Conservation (phyloP, 1,140 invertebrate genomes). For the Harpegnathos saltator region DNA sequence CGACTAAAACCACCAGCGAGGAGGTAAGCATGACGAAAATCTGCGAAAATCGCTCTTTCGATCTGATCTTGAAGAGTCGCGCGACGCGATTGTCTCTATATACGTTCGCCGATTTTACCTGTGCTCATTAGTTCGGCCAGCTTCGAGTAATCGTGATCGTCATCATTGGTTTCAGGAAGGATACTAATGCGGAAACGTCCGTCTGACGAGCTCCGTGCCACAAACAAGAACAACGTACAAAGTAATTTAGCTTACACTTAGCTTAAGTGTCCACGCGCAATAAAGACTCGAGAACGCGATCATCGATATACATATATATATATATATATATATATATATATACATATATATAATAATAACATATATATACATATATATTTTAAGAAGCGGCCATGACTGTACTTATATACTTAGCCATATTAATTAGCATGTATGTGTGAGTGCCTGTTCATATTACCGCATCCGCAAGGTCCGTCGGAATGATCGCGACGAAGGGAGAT, state of each 20-base stretch:
- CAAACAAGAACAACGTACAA: slow-evolving; percentile 83
- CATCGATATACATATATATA: slow-evolving; percentile 65
- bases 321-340: slow-evolving; percentile 84
- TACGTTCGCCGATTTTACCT: background rate
- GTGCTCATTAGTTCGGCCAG: background rate
- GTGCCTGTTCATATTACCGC: slow-evolving; percentile 82
- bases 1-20: slow-evolving; percentile 74
- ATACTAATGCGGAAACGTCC: slow-evolving; percentile 87
- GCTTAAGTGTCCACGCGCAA: slow-evolving; percentile 81
- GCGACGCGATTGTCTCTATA: slow-evolving; percentile 2
- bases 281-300: slow-evolving; percentile 66
- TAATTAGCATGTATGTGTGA: slow-evolving; percentile 84
- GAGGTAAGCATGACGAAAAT: slow-evolving; percentile 76
- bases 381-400: slow-evolving; percentile 85
- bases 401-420: slow-evolving; percentile 84
- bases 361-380: slow-evolving; percentile 76
- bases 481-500: slow-evolving; percentile 2
- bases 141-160: slow-evolving; percentile 11
- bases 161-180: slow-evolving; percentile 85
- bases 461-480: slow-evolving; percentile 26
- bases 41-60: background rate
- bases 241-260: slow-evolving; percentile 82
- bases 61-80: background rate
- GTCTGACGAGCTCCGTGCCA: slow-evolving; percentile 82
- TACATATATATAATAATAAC: slow-evolving; percentile 81